These are phyloP conservation scores for Caenorhabditis sp. DNA, from an alignment of 2,888 invertebrate genomes.

Conservation along the genomic window DNA sequence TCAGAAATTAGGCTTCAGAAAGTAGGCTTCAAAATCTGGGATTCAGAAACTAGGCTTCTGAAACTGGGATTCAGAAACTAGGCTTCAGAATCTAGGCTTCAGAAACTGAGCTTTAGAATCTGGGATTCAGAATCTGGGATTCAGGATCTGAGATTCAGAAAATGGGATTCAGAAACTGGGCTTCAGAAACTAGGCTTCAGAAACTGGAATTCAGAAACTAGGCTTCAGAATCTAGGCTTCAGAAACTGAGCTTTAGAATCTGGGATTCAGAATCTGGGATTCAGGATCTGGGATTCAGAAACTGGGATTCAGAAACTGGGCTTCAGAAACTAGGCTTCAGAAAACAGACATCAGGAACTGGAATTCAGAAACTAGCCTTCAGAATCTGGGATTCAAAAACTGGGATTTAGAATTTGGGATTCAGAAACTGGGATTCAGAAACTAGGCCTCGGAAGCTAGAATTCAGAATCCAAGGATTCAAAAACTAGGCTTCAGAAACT, in stretches of 20 bases:
- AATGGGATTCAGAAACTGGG: constrained; percentile 66
- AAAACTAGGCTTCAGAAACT: not conserved
- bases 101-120: constrained; percentile 16
- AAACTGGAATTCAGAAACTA: not conserved
- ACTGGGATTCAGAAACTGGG: not conserved
- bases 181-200: not conserved
- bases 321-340: not conserved
- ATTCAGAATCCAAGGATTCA: not conserved
- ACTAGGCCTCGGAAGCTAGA: not conserved
- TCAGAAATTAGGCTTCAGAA: too few relatives aligned
- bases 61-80: too few relatives aligned
- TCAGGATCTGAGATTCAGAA: constrained; percentile 50
- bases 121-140: not conserved
- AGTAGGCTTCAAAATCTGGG: too few relatives aligned
- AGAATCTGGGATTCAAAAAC: not conserved
- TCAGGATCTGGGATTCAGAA: constrained; percentile 9
- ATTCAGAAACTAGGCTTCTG: not conserved
- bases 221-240: too few relatives aligned
- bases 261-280: not conserved
- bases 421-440: not conserved
- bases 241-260: constrained; percentile 16
- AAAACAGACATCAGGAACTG: not conserved
- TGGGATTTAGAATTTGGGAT: not conserved
- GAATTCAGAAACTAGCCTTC: not conserved
- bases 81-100: not conserved